These are phyloP conservation scores for Mesorhabditis belari DNA, from an alignment of 2,888 invertebrate species.

Conservation along the genomic window DNA sequence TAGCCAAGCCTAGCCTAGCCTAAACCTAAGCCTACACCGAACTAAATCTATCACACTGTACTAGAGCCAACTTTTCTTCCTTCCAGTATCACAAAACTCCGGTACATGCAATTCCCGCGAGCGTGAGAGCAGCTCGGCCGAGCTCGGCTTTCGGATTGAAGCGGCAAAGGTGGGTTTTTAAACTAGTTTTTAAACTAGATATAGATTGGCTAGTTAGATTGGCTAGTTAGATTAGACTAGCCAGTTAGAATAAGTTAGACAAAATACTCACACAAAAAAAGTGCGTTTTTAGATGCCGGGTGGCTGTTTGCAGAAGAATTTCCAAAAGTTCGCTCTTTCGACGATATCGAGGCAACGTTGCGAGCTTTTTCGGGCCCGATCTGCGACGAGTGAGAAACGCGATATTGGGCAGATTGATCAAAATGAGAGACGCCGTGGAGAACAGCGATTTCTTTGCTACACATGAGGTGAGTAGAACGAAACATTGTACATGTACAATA, in stretches of 20 bases:
- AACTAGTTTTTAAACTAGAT: not conserved
- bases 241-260: not conserved
- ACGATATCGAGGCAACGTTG: slow-evolving; percentile 58
- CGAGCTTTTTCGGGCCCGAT: slow-evolving; percentile 45
- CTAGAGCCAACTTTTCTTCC: too few relatives aligned
- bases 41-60: too few relatives aligned
- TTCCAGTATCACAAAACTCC: slow-evolving; percentile 76
- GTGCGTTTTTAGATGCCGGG: slow-evolving; percentile 42
- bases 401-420: slow-evolving; percentile 69
- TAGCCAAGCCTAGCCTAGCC: too few relatives aligned
- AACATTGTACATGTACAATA: too few relatives aligned
- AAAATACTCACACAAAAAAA: not conserved
- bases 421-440: slow-evolving; percentile 73
- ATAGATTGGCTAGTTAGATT: not conserved
- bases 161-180: slow-evolving; percentile 69
- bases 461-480: slow-evolving; percentile 74
- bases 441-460: slow-evolving; percentile 77
- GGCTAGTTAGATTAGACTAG: not conserved
- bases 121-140: slow-evolving; percentile 81
- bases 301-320: slow-evolving; percentile 63
- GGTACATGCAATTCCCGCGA: slow-evolving; percentile 94
- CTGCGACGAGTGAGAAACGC: slow-evolving; percentile 60
- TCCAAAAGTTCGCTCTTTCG: slow-evolving; percentile 77
- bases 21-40: too few relatives aligned
- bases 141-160: slow-evolving; percentile 89